Evolutionary conservation across 2,797 vertebrate species (phyloP), one percentile per base, ranked within the genome.

Genomic region (Diplodus puntazzo): DNA sequence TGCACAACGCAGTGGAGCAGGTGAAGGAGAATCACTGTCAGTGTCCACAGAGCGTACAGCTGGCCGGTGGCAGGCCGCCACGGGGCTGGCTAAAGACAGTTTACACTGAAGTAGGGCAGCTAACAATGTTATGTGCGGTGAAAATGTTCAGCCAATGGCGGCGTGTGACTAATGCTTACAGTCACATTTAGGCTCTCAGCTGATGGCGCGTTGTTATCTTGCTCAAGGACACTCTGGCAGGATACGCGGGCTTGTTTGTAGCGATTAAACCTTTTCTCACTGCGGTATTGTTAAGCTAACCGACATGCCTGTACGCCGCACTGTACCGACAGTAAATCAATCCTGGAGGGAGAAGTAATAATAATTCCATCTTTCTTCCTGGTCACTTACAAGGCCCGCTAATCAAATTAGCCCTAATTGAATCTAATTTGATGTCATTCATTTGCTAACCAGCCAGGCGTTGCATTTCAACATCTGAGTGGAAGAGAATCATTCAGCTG

Each of bases 1-100:
- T 5, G 83, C 71, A 80, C 67, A 69, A 55, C 21, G 5, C 78
- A 69, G 61, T n/a, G 77, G 74, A 82, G 88, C 80, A 89, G 89
- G 89, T 92, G 85, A 90, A 89, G 90, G 90, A 92, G 84, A 89
- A 84, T 90, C 81, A 85, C 85, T 70, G 88, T 87, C 87, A 71
- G 71, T 63, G 77, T 80, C 81, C 81, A 57, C 73, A 4, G 50
- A 67, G 86, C 42, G 43, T 61, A 39, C 85, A 88, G 84, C 83
- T 91, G 91, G 88, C 75, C 77, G 67, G 69, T 77, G 89, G 74
- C 85, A 73, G 74, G 68, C 5, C 11, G 23, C 68, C 21, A 11
- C 42, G 14, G 60, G 75, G 75, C 17, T 0, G 18, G 50, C 61
- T 62, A 13, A 64, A 52, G 18, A 77, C 73, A 39, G 21, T 76